Evolutionary conservation across 2,888 invertebrate genomes (phyloP), one percentile per base, ranked within the genome.

Genomic region (Trilocha varians): DNA sequence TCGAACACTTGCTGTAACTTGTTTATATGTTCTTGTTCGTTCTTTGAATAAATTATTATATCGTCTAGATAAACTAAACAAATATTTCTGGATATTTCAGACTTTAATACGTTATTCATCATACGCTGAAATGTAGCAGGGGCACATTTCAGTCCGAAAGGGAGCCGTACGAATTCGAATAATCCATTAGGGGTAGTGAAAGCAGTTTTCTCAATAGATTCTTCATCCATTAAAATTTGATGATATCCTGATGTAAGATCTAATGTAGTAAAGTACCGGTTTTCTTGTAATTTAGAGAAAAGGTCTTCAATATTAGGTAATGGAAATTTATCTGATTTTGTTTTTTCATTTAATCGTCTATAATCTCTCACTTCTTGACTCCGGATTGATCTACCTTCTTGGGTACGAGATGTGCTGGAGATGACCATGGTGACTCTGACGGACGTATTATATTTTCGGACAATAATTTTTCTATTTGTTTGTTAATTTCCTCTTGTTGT

Each of bases 41-140:
- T 52, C 2, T 51, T 53, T 11, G 48, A 51, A 17, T 50, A 59
- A 1, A 64, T 50, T 5, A 67, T 47, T 1, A 66, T 59, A 34
- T 67, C 66, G 37, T 65, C 65, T 0, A 64, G 16, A 36, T 65
- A 66, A 1, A 57, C 57, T 1, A 58, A 18, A 32, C 57, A 54
- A 1, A 46, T 45, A 6, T 37, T 36, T 8, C 52, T 47, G 34
- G 50, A 47, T 5, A 67, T 40, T 3, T 50, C 55, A n/a, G n/a
- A n/a, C 40, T 41, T 43, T 3, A 68, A 43, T 1, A 65, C 49
- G n/a, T 55, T 53, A 36, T 65, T 57, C 55, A 65, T 55, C 0
- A 59, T 49, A 14, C 59, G 17, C 38, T 63, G 60, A 46, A 63
- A 65, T 1, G 54, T 55, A 5, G 54, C 44, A 5, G 55, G 63